Evolutionary conservation across 2,888 invertebrate species (phyloP), one percentile per base, ranked within the genome.

Genomic region (Micoletzkya japonica): DNA sequence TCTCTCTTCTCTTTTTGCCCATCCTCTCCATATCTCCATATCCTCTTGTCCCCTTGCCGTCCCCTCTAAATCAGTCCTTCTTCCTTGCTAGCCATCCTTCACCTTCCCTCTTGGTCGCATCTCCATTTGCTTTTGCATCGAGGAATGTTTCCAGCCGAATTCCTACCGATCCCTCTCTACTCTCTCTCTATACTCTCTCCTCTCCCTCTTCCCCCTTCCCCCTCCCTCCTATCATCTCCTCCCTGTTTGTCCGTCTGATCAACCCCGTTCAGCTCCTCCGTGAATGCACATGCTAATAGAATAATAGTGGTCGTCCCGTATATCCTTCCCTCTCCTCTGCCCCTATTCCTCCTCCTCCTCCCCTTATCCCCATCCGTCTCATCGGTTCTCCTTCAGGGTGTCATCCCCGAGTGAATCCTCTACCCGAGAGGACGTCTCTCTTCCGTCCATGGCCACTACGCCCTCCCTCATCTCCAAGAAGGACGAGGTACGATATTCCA

Each of bases 361-460:
- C 20, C 44, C 20, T 44, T 20, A 44, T 44, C 44, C 20, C 44
- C 44, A 44, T 44, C 44, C 20, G 44, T 44, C 44, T 44, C 10
- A 20, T 14, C 44, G 14, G 20, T 44, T 44, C 10, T 20, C 10
- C 20, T 14, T 44, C 44, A 44, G 10, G 44, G 20, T 14, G 14
- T 61, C 61, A n/a, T 32, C 10, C 49, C 30, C 32, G 28, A 61
- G 39, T 61, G 44, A 44, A 61, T 61, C 61, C 39, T 49, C 49
- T 44, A 44, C 30, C 49, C 28, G 61, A 61, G 61, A 61, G 39
- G 49, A 61, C 10, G 20, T 44, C 44, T 20, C 44, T 44, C 44
- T 44, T 44, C 10, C 44, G 10, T 14, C 44, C 20, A 10, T 44
- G 10, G 44, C 20, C 44, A 14, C 44, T 20, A 44, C 14, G 10